Base-by-base conservation (phyloP, 2,888 invertebrate genomes). In the Augiades crinisus region DNA sequence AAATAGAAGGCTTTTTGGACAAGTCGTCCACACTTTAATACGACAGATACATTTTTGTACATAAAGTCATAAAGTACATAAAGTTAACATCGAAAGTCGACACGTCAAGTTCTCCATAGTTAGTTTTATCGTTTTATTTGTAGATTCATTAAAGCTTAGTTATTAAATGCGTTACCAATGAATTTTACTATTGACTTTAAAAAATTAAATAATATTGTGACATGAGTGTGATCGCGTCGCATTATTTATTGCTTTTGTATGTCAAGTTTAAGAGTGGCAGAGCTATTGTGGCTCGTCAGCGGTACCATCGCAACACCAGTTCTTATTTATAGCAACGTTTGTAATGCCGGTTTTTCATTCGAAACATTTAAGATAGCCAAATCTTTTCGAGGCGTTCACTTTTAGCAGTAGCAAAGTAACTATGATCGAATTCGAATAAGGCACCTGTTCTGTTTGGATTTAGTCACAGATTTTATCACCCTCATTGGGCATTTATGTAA, bases 161-260 rank as follows among this genome's bases (percentile, higher is more conserved):
- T 76, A 54, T 76, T 81, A 78, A 75, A 78, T 78, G 81, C 75
- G 88, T 88, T 87, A 88, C 88, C 88, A 88, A 87, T 87, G 88
- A 87, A 78, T 81, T 84, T 81, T 75, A 78, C 50, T 56, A 59
- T 56, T 58, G 63, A 58, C 46, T 53, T 54, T 60, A 47, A 58
- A 46, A 53, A 49, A 45, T 31, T 45, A 44, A 49, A 30, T 50
- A 24, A 44, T 33, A 22, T n/a, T 17, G 8, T n/a, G 13, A 37
- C n/a, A 21, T 14, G 50, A 33, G 36, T 21, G 33, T 27, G 33
- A 8, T 40, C 31, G 27, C 30, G 30, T 16, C 21, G 40, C 34
- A 51, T 47, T 46, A 44, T 46, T 45, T 50, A 50, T 43, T 27
- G 37, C 33, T 7, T 44, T 52, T 30, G 12, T 43, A 13, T 33